Percentiles rank a stretch among this genome's conserved stretches.
phyloP scores from a whole-genome alignment of 2,888 invertebrate species.

The Shargacucullia verbasci region DNA sequence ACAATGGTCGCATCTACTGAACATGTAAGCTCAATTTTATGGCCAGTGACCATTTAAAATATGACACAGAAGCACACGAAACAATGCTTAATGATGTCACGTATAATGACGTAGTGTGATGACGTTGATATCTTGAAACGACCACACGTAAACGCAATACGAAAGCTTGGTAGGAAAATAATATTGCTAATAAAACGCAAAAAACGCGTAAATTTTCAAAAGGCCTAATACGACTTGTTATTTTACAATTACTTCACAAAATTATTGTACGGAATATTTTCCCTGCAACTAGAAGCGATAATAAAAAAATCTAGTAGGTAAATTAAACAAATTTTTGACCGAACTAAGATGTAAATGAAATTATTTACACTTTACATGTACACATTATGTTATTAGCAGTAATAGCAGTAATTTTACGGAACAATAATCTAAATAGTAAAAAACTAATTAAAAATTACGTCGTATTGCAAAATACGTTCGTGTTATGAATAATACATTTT shows the following conservation, averaged over 20 bases:
- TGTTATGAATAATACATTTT: constrained; percentile 60
- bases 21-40: constrained; percentile 44
- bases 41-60: constrained; percentile 49
- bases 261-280: no score
- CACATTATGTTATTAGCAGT: constrained; percentile 31
- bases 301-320: no score
- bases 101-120: constrained; percentile 32
- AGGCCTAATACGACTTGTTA: not conserved
- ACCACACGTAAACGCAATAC: constrained; percentile 21
- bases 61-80: constrained; percentile 42
- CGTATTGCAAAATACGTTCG: constrained; percentile 51
- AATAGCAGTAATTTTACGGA: constrained; percentile 54
- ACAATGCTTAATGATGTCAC: constrained; percentile 52
- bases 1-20: constrained; percentile 39
- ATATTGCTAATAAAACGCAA: constrained; percentile 15
- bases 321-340: not conserved
- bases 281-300: no score
- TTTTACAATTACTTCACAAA: not conserved
- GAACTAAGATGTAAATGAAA: constrained; percentile 17
- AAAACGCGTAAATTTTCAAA: not conserved
- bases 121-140: constrained; percentile 29
- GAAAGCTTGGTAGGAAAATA: constrained; percentile 23
- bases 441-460: constrained; percentile 41
- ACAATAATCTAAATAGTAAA: constrained; percentile 46
- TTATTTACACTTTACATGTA: constrained; percentile 14